phyloP scores from a whole-genome alignment of 2,113 vertebrate genomes.

The Carassius gibelio region DNA sequence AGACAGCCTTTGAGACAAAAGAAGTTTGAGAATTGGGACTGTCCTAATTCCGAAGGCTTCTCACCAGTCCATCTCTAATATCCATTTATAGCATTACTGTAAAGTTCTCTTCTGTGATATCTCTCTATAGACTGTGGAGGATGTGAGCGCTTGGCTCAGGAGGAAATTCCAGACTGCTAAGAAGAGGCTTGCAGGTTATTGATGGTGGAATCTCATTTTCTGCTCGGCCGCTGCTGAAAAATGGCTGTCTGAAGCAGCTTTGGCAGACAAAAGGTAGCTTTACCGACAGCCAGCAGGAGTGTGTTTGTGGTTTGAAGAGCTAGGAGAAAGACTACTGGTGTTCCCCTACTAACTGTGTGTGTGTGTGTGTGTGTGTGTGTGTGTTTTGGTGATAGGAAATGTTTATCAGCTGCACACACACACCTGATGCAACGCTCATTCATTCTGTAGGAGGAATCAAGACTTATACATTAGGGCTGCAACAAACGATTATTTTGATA shows the following conservation, averaged over 20 bases:
- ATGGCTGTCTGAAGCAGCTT: conserved; percentile 46
- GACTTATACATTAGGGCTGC: background rate
- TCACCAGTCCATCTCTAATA: background rate
- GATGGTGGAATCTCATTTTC: conserved; percentile 57
- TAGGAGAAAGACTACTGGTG: conserved; percentile 6
- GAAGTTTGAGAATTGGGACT: background rate
- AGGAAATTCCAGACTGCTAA: conserved; percentile 42
- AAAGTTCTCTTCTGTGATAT: background rate
- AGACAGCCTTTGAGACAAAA: background rate
- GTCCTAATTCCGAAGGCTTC: background rate
- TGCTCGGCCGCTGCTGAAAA: conserved; percentile 52
- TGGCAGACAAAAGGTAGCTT: conserved; percentile 15
- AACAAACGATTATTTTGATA: too few relatives aligned
- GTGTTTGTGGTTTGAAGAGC: conserved; percentile 12
- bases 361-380: background rate
- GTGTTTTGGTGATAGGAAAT: conserved; percentile 12
- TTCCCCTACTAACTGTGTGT: background rate
- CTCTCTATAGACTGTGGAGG: conserved; percentile 13
- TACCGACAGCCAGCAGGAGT: conserved; percentile 7
- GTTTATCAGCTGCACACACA: background rate
- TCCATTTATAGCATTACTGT: conserved; percentile 13
- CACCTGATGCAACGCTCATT: conserved; percentile 8
- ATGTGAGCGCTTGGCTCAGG: conserved; percentile 19
- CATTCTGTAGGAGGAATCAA: background rate
- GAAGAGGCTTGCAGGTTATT: conserved; percentile 43